Evolutionary conservation across 2,797 vertebrate genomes (phyloP).

Genomic region (Philypnodon macrostomus): DNA sequence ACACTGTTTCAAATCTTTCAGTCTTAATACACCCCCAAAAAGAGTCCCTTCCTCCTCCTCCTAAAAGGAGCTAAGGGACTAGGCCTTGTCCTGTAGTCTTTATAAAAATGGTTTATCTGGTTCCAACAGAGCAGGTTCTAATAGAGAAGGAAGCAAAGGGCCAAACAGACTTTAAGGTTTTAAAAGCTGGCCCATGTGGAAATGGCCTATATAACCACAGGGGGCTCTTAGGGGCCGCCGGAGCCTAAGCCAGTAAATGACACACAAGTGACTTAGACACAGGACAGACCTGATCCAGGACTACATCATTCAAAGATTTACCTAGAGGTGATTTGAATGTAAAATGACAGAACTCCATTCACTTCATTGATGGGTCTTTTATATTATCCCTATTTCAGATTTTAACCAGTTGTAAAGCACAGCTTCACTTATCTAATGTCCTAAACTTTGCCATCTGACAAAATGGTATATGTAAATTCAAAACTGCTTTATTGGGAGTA

Average conservation of each 20-base stretch:
- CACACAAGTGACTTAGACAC: slow-evolving; percentile 46
- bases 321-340: slow-evolving; percentile 10
- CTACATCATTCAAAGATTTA: slow-evolving; percentile 14
- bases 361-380: too few species aligned
- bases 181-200: slow-evolving; percentile 64
- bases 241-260: slow-evolving; percentile 53
- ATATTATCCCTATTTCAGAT: too few species aligned
- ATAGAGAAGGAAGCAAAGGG: slow-evolving; percentile 64
- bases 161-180: slow-evolving; percentile 60
- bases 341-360: too few species aligned
- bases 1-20: slow-evolving; percentile 53
- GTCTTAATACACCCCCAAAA: slow-evolving; percentile 41
- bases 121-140: slow-evolving; percentile 66
- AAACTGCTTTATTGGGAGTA: too few species aligned
- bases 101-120: slow-evolving; percentile 59
- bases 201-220: slow-evolving; percentile 64
- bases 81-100: slow-evolving; percentile 42
- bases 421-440: too few species aligned
- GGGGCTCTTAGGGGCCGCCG: slow-evolving; percentile 52
- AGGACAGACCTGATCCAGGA: slow-evolving; percentile 37
- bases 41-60: slow-evolving; percentile 40
- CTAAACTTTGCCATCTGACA: too few species aligned
- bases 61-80: slow-evolving; percentile 23
- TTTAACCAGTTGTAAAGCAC: too few species aligned
- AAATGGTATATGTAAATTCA: too few species aligned